Conservation (phyloP, 2,113 vertebrate species). For the Antidorcas marsupialis region DNA sequence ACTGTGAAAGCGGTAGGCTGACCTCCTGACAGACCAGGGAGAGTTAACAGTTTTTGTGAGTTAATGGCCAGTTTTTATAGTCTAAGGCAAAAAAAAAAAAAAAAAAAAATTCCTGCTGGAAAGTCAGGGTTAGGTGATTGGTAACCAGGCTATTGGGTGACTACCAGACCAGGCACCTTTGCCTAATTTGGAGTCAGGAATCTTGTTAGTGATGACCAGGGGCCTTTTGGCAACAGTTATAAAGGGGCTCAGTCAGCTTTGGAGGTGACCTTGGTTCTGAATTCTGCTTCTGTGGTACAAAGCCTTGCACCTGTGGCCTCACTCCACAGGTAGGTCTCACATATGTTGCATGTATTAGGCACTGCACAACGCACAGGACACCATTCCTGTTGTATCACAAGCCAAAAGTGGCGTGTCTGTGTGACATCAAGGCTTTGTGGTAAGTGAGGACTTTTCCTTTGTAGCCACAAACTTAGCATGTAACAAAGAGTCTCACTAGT, state of each 20-base stretch:
- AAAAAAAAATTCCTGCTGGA: not conserved
- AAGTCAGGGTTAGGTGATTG: not conserved
- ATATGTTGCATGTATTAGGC: not conserved
- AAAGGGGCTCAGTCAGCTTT: not conserved
- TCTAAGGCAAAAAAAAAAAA: not conserved
- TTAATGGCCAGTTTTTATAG: not conserved
- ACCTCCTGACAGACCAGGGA: not conserved
- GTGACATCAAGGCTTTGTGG: not conserved
- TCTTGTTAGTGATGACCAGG: not conserved
- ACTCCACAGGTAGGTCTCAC: not conserved
- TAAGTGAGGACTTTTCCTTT: not conserved
- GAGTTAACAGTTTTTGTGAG: not conserved
- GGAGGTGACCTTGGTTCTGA: not conserved
- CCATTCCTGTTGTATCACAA: not conserved
- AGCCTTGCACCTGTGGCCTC: not conserved
- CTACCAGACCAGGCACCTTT: not conserved
- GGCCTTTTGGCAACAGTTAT: not conserved
- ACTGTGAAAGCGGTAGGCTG: accelerated
- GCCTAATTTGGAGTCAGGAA: not conserved
- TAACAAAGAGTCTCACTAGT: not conserved
- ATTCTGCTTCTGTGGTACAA: not conserved
- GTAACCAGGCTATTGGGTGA: not conserved
- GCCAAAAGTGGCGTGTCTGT: not conserved
- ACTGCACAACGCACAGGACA: too few relatives aligned
- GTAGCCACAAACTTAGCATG: not conserved